phyloP scores from a whole-genome alignment of 2,797 vertebrate genomes.

The Heteromormyrus szaboi region DNA sequence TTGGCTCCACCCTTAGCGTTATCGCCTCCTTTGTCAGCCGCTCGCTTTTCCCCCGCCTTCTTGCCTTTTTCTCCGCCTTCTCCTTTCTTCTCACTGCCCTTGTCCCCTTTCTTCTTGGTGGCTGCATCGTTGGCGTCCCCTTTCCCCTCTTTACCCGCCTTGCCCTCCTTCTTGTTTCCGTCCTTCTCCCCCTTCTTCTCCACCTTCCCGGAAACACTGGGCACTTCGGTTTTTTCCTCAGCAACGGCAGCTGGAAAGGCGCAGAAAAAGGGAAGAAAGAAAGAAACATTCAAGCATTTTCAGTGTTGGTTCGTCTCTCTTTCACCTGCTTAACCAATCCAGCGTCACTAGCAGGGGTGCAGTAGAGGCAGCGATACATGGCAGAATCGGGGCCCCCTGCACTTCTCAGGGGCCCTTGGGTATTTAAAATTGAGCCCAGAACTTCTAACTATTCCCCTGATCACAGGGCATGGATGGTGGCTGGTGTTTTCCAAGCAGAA shows the following conservation, averaged over 20 bases:
- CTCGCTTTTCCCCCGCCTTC: conserved; percentile 40
- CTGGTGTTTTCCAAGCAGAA: background rate
- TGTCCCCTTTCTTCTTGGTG: conserved; percentile 50
- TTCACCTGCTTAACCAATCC: background rate
- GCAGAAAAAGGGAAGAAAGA: background rate
- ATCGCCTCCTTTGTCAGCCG: conserved; percentile 29
- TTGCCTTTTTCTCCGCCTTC: conserved; percentile 30
- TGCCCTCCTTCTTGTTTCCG: conserved; percentile 49
- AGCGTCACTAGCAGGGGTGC: background rate
- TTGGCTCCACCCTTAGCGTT: conserved; percentile 47
- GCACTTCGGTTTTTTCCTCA: conserved; percentile 50
- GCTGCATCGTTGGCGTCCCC: conserved; percentile 43
- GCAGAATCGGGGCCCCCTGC: background rate
- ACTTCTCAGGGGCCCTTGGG: background rate
- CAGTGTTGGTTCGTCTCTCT: background rate
- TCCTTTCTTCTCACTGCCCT: conserved; percentile 44
- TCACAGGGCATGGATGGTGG: background rate
- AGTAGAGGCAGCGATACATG: background rate
- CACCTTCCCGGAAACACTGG: conserved; percentile 72
- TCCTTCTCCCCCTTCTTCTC: conserved; percentile 69
- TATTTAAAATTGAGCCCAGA: background rate
- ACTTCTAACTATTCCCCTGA: background rate
- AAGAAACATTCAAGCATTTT: background rate
- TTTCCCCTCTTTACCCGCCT: conserved; percentile 20
- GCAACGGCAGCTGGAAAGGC: conserved; percentile 54